Conservation (phyloP, 2,113 vertebrate genomes). For the Bungarus multicinctus region DNA sequence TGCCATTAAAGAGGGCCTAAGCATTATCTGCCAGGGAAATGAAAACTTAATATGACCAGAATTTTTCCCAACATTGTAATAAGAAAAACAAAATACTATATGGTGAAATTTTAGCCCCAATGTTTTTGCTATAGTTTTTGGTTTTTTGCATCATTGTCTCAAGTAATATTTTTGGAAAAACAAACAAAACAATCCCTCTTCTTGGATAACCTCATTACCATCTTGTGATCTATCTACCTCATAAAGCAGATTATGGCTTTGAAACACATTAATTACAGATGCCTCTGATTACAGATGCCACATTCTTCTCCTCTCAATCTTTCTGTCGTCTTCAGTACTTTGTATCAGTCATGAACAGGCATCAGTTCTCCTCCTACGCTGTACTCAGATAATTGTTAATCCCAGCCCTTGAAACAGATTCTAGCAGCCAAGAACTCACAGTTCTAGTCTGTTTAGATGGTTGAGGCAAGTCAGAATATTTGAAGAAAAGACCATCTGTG, state of each 20-base stretch:
- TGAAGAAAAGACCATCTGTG: not conserved
- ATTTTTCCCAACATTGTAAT: constrained; percentile 9
- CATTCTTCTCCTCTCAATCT: not conserved
- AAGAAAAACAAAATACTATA: constrained; percentile 27
- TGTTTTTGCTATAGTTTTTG: not conserved
- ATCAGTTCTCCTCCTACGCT: constrained; percentile 63
- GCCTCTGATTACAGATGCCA: constrained; percentile 11
- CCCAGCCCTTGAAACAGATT: constrained; percentile 58
- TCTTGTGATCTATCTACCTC: constrained; percentile 15
- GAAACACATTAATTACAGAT: constrained; percentile 23
- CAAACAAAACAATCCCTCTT: constrained; percentile 36
- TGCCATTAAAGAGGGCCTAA: not conserved
- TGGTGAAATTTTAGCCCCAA: constrained; percentile 30
- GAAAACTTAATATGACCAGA: not conserved
- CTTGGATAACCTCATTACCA: not conserved
- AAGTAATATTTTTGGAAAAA: constrained; percentile 39
- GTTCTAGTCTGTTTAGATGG: constrained; percentile 34
- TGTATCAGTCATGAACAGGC: constrained; percentile 50
- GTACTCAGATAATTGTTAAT: constrained; percentile 56
- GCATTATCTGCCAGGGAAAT: constrained; percentile 34
- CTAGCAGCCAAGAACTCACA: constrained; percentile 48
- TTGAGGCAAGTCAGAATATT: not conserved
- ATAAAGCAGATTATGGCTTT: constrained; percentile 15
- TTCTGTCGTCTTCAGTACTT: constrained; percentile 19
- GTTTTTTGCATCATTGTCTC: constrained; percentile 34